These are phyloP conservation scores for Venturia canescens DNA, from an alignment of 1,140 invertebrate genomes.

Conservation along the genomic window DNA sequence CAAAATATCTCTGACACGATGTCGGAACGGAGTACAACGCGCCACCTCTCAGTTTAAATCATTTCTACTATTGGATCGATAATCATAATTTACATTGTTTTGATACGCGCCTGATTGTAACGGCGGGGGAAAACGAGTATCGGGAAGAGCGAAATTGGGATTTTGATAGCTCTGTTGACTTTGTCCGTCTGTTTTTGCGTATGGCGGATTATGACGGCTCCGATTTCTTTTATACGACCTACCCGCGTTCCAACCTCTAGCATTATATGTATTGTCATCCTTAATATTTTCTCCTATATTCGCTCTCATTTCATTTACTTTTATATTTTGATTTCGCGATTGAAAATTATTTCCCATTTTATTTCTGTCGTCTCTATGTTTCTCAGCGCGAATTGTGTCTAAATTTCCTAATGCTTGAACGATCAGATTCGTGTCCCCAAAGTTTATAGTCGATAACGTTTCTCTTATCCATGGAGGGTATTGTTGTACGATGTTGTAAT, in stretches of 20 bases:
- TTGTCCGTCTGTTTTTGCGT: neutral
- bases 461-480: constrained; percentile 33
- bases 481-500: too few species aligned
- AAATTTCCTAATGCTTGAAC: constrained; percentile 48
- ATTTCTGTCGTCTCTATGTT: neutral
- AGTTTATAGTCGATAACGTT: constrained; percentile 46
- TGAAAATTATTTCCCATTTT: neutral
- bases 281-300: too few species aligned
- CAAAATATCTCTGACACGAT: too few species aligned
- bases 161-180: neutral
- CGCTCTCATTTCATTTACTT: too few species aligned
- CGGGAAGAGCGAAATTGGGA: constrained; percentile 8
- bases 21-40: too few species aligned
- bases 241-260: too few species aligned
- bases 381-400: constrained; percentile 39
- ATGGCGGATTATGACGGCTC: too few species aligned
- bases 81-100: neutral
- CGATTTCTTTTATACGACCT: too few species aligned
- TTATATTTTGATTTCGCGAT: neutral
- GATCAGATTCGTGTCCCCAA: constrained; percentile 27
- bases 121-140: constrained; percentile 18
- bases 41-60: constrained; percentile 49
- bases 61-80: neutral
- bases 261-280: too few species aligned
- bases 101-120: too few species aligned